A percentile compares a stretch with the other conserved stretches of the same genome.
Evolutionary conservation across 92 coral and sea anemone species (phyloP).

Genomic region (Virgularia gustaviana): DNA sequence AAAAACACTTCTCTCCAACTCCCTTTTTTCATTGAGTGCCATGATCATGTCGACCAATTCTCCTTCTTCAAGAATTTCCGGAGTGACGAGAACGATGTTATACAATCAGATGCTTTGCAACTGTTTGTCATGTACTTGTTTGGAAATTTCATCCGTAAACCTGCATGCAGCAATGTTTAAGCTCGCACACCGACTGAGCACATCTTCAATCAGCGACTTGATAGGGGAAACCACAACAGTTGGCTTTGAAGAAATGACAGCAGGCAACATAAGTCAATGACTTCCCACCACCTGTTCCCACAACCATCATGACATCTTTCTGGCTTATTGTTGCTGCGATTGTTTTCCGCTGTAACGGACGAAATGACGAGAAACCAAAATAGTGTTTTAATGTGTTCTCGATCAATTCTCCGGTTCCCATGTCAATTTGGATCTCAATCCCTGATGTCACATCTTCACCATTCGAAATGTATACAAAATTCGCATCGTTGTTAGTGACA

Average conservation of each 20-base stretch:
- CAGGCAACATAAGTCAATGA: slow-evolving; percentile 39
- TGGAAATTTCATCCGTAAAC: slow-evolving; percentile 26
- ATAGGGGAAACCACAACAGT: slow-evolving; percentile 37
- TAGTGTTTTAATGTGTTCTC: slow-evolving; percentile 2
- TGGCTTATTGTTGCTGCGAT: not conserved
- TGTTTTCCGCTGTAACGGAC: not conserved
- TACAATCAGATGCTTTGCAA: too few relatives aligned
- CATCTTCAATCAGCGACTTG: slow-evolving; percentile 33
- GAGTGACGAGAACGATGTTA: slow-evolving; percentile 19
- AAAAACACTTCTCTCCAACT: slow-evolving; percentile 24
- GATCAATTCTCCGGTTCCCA: not conserved
- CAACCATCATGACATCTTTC: not conserved
- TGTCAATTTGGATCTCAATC: not conserved
- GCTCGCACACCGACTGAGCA: not conserved
- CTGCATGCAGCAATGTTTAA: slow-evolving; percentile 24
- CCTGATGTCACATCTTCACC: not conserved
- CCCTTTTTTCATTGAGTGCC: not conserved
- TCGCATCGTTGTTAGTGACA: too few relatives aligned
- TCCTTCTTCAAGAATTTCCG: slow-evolving; percentile 29
- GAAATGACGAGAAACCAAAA: not conserved
- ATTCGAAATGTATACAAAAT: too few relatives aligned
- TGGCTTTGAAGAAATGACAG: slow-evolving; percentile 32
- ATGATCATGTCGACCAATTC: not conserved
- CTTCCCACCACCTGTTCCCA: slow-evolving; percentile 27
- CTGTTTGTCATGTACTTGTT: not conserved